Evolutionary conservation across 2,888 invertebrate genomes (phyloP), one percentile per base, ranked within the genome.

Genomic region (Xestia rhomboidea): DNA sequence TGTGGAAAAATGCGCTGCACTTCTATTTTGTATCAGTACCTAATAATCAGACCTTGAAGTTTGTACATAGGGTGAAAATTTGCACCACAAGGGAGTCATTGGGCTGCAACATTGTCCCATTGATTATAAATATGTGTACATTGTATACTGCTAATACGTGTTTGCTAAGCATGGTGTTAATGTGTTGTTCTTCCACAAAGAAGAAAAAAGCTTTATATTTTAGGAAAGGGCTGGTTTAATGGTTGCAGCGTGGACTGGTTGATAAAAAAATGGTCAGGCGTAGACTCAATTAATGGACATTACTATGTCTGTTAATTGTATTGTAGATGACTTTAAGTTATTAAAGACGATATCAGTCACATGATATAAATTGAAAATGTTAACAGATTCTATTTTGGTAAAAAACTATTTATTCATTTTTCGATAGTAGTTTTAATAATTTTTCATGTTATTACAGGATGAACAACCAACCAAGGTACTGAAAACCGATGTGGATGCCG

Each of bases 401-500:
- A 27, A 63, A 27, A 7, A 0, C 18, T 44, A 68, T n/a, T 2
- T 1, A 27, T 68, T 41, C 0, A 27, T 38, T 21, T 44, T 10
- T 2, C 10, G 49, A 27, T 67, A 10, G 27, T 49, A 15, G 38
- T 24, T 51, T 41, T 30, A 24, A 51, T 15, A 8, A 51, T 0
- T 30, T 7, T 60, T 68, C 49, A 34, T 83, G 27, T 71, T 13
- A 62, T 82, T 85, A 51, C 85, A 94, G 94, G 92, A 95, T 63
- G 95, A 95, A 76, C 92, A 96, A 84, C 97, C 97, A 41, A 93
- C 97, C 44, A 97, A 97, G 93, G 91, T 97, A 67, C 93, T 96
- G 38, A 97, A 97, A 92, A 97, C 97, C 83, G 96, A 96, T 83
- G 84, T 89, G 21, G 94, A 92, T 87, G 89, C 88, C 62, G 93